phyloP scores from a whole-genome alignment of 1,140 invertebrate species.

The Drosophila albomicans region DNA sequence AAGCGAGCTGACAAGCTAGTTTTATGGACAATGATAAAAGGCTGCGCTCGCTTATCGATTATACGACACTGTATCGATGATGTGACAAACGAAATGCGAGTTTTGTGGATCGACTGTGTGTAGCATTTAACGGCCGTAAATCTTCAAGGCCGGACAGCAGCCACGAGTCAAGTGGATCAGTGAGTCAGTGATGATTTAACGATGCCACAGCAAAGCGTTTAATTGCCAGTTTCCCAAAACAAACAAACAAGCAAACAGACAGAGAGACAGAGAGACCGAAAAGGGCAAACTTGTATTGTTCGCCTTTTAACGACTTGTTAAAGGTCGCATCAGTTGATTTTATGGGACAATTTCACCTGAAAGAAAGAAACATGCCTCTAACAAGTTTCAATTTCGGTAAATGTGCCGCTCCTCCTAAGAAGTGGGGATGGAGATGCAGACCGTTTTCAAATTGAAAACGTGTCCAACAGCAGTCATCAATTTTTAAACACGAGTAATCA shows the following conservation, averaged over 20 bases:
- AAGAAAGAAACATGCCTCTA: slow-evolving; percentile 10
- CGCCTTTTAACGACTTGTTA: slow-evolving; percentile 65
- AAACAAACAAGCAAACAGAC: slow-evolving; percentile 36
- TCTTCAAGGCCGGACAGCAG: slow-evolving; percentile 74
- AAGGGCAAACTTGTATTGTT: slow-evolving; percentile 34
- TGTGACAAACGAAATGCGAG: slow-evolving; percentile 57
- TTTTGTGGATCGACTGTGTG: slow-evolving; percentile 17
- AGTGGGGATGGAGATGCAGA: neutral
- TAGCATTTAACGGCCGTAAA: slow-evolving; percentile 77
- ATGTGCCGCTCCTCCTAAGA: neutral
- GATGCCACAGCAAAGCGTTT: slow-evolving; percentile 60
- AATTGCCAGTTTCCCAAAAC: slow-evolving; percentile 61
- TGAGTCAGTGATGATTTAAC: slow-evolving; percentile 69
- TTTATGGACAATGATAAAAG: slow-evolving; percentile 44
- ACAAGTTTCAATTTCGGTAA: slow-evolving; percentile 57
- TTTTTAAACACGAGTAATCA: slow-evolving; percentile 84
- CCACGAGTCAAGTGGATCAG: slow-evolving; percentile 64
- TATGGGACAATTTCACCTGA: slow-evolving; percentile 59
- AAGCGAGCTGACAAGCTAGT: slow-evolving; percentile 15
- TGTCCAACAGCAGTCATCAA: slow-evolving; percentile 82
- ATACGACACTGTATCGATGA: slow-evolving; percentile 47
- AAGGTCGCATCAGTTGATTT: slow-evolving; percentile 57
- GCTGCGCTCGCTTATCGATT: slow-evolving; percentile 56
- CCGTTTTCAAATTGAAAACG: slow-evolving; percentile 80
- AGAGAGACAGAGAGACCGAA: slow-evolving; percentile 12